Percentiles rank a stretch among this genome's conserved stretches.
These are phyloP conservation scores for Labroides dimidiatus DNA, from an alignment of 2,797 vertebrate species.

Conservation along the genomic window DNA sequence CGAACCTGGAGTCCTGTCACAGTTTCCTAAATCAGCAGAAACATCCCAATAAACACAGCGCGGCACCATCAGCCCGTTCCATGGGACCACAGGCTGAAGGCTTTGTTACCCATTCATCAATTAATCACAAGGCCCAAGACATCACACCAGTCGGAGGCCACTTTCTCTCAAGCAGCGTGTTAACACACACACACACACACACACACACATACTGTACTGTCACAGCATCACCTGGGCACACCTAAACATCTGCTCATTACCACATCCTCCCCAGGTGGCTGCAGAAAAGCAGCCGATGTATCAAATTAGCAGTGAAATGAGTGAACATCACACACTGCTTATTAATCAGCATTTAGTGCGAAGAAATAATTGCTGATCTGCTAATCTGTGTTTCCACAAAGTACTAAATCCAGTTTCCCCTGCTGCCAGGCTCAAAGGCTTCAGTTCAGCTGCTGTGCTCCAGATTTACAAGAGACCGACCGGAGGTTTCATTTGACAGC, in stretches of 20 bases:
- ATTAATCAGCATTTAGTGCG: constrained; percentile 1
- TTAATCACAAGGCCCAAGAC: constrained; percentile 52
- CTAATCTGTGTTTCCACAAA: neutral
- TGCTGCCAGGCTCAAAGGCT: too few species aligned
- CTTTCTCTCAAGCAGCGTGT: constrained; percentile 35
- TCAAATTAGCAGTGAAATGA: constrained; percentile 18
- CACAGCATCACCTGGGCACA: constrained; percentile 39
- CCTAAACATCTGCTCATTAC: constrained; percentile 57
- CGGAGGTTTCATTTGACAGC: neutral
- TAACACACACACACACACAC: constrained; percentile 43
- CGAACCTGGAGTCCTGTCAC: constrained; percentile 7
- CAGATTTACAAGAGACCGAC: too few species aligned
- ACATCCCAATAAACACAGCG: constrained; percentile 25
- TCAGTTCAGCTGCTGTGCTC: too few species aligned
- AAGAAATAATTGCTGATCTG: neutral
- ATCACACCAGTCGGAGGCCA: constrained; percentile 39
- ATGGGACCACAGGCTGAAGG: constrained; percentile 29
- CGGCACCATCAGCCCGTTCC: constrained; percentile 25
- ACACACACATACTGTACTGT: constrained; percentile 33
- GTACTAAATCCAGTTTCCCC: neutral
- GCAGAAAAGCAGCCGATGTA: constrained; percentile 10
- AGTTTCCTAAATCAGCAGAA: constrained; percentile 29
- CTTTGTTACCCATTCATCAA: constrained; percentile 52
- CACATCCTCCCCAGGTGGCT: constrained; percentile 31
- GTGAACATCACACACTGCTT: neutral